Evolutionary conservation across 2,797 vertebrate genomes (phyloP), one percentile per base, ranked within the genome.

Genomic region (Varecia variegata): DNA sequence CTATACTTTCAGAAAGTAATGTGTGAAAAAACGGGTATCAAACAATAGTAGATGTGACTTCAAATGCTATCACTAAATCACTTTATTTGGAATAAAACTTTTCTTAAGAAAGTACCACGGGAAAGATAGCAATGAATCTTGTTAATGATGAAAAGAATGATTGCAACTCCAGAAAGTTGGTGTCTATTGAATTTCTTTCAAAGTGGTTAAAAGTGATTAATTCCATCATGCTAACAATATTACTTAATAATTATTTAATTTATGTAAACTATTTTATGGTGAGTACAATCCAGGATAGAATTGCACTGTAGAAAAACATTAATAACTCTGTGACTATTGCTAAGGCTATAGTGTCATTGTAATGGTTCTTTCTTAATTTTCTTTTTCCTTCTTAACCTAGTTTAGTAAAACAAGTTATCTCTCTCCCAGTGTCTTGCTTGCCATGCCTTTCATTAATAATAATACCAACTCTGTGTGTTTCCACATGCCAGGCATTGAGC

Each of bases 201-300:
- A 40, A 95, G 79, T 93, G 20, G 47, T 14, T 45, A 97, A 67
- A 93, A 91, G 50, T 93, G 74, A 38, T 4, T 93, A 13, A 87
- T 97, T 96, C 88, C 88, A 45, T 77, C 82, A 50, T 82, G 73
- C 43, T 86, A 58, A 81, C 12, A 73, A 97, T 97, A 96, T 97
- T 98, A 97, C 98, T 97, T 96, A 97, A 97, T 97, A 95, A 95
- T 97, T 80, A 79, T 95, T 97, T 98, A 98, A 79, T 95, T 97
- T 98, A 97, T 98, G 97, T 95, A 95, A 96, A 98, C 95, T 96
- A 97, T 87, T 97, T 97, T 97, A 97, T 96, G 71, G 96, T 95
- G 97, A 90, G 15, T 58, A 81, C 15, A 38, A 77, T 60, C 47
- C 30, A 85, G 43, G 27, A 96, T 95, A 97, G 97, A 98, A 95